phyloP scores from a whole-genome alignment of 2,797 vertebrate species.

The Malurus splendens region DNA sequence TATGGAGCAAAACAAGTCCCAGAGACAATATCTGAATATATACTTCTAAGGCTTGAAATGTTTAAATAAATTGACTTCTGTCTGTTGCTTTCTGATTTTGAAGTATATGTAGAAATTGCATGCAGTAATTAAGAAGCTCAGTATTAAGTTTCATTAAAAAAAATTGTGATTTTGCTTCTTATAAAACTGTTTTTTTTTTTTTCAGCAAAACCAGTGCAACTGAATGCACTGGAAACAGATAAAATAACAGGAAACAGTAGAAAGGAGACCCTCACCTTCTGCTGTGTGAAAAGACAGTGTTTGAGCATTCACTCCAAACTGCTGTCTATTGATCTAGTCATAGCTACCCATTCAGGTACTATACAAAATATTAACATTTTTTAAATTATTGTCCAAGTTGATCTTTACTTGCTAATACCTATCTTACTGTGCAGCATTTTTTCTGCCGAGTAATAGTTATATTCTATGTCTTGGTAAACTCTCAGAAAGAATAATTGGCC shows the following conservation, averaged over 20 bases:
- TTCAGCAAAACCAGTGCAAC: background rate
- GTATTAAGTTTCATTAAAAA: background rate
- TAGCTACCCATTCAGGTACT: background rate
- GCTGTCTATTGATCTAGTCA: background rate
- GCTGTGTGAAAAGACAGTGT: background rate
- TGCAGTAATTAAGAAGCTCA: background rate
- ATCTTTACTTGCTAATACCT: background rate
- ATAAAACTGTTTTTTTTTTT: background rate
- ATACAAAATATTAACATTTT: background rate
- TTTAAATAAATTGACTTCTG: background rate
- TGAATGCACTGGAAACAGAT: background rate
- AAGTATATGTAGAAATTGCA: background rate
- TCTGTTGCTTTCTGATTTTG: background rate
- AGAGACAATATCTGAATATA: background rate
- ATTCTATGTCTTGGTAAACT: background rate
- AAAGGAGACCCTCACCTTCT: background rate
- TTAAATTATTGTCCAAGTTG: background rate
- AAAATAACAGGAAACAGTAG: background rate
- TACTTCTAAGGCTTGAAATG: background rate
- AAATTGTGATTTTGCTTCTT: background rate
- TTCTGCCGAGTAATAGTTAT: background rate
- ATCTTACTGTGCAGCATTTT: background rate
- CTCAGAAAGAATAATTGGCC: background rate
- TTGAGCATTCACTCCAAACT: background rate
- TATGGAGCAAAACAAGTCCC: background rate